These are phyloP conservation scores for Caenorhabditis remanei DNA, from an alignment of 1,140 invertebrate species.

Conservation along the genomic window DNA sequence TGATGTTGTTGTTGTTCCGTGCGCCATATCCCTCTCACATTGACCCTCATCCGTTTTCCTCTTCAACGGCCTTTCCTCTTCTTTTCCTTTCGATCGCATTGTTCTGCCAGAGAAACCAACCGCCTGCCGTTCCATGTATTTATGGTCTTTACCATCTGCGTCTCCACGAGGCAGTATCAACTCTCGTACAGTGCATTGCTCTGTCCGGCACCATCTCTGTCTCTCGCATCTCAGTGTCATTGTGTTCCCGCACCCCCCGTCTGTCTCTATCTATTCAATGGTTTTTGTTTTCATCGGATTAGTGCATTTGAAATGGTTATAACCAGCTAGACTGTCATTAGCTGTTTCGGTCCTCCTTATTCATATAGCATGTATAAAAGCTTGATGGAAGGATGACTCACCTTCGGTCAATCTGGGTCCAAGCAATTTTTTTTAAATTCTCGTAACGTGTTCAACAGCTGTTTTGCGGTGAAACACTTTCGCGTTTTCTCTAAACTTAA, in stretches of 20 bases:
- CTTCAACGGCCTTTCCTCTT: conserved; percentile 27
- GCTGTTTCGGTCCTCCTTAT: background rate
- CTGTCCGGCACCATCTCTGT: conserved; percentile 31
- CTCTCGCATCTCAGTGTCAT: conserved; percentile 45
- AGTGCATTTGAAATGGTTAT: conserved; percentile 31
- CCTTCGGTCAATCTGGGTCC: background rate
- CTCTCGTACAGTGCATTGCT: conserved; percentile 48
- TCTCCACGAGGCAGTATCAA: background rate
- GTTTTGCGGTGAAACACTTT: background rate
- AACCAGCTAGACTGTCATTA: conserved; percentile 43
- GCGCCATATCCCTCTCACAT: conserved; percentile 47
- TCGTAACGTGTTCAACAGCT: background rate
- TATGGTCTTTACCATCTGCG: background rate
- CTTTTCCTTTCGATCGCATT: background rate
- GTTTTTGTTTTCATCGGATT: conserved; percentile 55
- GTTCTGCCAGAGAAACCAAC: background rate
- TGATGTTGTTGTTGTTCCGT: conserved; percentile 50
- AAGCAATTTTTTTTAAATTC: background rate
- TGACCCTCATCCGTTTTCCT: conserved; percentile 49
- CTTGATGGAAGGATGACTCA: background rate
- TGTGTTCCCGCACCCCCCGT: conserved; percentile 44
- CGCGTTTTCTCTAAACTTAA: background rate
- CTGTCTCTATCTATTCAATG: conserved; percentile 1
- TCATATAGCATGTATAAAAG: background rate
- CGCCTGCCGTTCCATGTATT: conserved; percentile 48